phyloP scores from a whole-genome alignment of 2,113 vertebrate species.

The Oceanodroma tethys region DNA sequence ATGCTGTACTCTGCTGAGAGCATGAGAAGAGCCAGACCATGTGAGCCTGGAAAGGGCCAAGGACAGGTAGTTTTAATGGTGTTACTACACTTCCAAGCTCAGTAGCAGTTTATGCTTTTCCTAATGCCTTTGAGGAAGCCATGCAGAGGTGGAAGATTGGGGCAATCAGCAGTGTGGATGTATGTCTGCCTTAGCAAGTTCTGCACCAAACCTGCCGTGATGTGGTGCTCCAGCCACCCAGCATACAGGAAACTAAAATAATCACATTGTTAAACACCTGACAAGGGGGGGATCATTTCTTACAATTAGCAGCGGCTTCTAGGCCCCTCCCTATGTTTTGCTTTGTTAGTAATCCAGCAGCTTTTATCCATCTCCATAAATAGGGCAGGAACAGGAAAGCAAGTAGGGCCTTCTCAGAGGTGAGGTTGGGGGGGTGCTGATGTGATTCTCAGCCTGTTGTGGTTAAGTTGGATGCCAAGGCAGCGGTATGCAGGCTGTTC shows the following conservation, averaged over 20 bases:
- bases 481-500: rapidly evolving
- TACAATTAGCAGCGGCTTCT: neutral
- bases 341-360: neutral
- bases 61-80: neutral
- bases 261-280: neutral
- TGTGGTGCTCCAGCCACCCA: neutral
- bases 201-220: neutral
- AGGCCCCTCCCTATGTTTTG: neutral
- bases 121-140: neutral
- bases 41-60: neutral
- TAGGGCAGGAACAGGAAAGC: neutral
- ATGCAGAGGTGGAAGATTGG: rapidly evolving
- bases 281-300: neutral
- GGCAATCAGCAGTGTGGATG: neutral
- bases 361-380: neutral
- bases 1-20: neutral
- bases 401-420: neutral
- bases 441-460: neutral
- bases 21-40: neutral
- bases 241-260: neutral
- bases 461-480: neutral
- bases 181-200: neutral
- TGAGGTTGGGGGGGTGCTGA: neutral
- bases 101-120: neutral
- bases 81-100: neutral